Evolutionary conservation across 1,140 invertebrate genomes (phyloP).

Genomic region (Platyura marginata): DNA sequence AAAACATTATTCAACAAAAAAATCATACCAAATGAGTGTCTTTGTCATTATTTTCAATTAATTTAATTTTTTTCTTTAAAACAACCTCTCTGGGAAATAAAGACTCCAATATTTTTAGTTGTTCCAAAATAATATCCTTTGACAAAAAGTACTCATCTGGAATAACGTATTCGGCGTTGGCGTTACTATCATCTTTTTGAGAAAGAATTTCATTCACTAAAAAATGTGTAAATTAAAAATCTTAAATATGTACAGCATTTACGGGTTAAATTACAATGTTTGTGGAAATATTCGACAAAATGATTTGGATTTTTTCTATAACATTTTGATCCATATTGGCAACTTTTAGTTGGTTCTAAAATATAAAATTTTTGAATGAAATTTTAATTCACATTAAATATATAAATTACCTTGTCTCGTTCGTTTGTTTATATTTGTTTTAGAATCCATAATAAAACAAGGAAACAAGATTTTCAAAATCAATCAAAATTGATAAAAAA

Average conservation of each 20-base stretch:
- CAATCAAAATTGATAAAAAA: too few species aligned
- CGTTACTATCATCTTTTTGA: slow-evolving; percentile 13
- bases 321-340: slow-evolving; percentile 51
- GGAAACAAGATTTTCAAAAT: too few species aligned
- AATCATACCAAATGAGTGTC: neutral
- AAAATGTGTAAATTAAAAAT: slow-evolving; percentile 4
- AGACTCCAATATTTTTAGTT: slow-evolving; percentile 28
- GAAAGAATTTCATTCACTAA: slow-evolving; percentile 18
- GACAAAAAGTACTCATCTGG: slow-evolving; percentile 21
- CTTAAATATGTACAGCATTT: neutral
- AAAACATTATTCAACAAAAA: too few species aligned
- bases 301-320: slow-evolving; percentile 68
- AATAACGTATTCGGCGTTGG: slow-evolving; percentile 24
- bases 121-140: slow-evolving; percentile 26
- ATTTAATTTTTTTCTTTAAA: slow-evolving; percentile 2
- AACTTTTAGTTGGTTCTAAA: slow-evolving; percentile 17
- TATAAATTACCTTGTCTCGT: too few species aligned
- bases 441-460: too few species aligned
- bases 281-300: slow-evolving; percentile 59
- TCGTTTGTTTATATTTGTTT: too few species aligned
- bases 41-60: slow-evolving; percentile 2
- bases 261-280: slow-evolving; percentile 38
- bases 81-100: slow-evolving; percentile 12
- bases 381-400: too few species aligned
- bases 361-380: too few species aligned